A percentile compares a stretch with the other conserved stretches of the same genome.
phyloP scores from a whole-genome alignment of 2,113 vertebrate genomes.

The Mirounga angustirostris region DNA sequence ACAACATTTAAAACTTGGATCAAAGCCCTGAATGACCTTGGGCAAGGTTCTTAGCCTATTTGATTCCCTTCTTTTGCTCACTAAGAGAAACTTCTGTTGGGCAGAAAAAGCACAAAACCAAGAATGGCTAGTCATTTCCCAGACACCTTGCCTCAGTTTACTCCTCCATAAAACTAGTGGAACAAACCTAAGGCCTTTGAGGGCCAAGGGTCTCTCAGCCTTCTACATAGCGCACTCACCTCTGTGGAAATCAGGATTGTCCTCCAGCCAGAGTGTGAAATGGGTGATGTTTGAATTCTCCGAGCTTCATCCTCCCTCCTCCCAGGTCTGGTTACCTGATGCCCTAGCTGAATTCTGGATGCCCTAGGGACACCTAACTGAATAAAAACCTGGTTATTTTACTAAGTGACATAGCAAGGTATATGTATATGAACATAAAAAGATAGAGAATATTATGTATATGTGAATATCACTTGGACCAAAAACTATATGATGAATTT shows the following conservation, averaged over 20 bases:
- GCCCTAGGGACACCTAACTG: not conserved
- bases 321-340: not conserved
- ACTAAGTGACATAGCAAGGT: not conserved
- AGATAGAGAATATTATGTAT: not conserved
- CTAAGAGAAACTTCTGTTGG: not conserved
- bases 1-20: constrained; percentile 21
- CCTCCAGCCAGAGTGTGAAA: not conserved
- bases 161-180: not conserved
- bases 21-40: constrained; percentile 14
- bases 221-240: not conserved
- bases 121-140: not conserved
- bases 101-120: not conserved
- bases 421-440: not conserved
- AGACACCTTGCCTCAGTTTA: not conserved
- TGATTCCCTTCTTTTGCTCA: constrained; percentile 19
- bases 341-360: not conserved
- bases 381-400: not conserved
- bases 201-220: not conserved
- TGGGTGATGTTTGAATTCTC: not conserved
- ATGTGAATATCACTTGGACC: not conserved
- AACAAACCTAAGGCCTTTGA: not conserved
- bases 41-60: not conserved
- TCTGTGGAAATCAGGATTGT: not conserved
- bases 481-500: not conserved
- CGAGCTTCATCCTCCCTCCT: not conserved